Evolutionary conservation across 2,113 vertebrate species (phyloP), one percentile per base, ranked within the genome.

Genomic region (Dipodomys merriami): DNA sequence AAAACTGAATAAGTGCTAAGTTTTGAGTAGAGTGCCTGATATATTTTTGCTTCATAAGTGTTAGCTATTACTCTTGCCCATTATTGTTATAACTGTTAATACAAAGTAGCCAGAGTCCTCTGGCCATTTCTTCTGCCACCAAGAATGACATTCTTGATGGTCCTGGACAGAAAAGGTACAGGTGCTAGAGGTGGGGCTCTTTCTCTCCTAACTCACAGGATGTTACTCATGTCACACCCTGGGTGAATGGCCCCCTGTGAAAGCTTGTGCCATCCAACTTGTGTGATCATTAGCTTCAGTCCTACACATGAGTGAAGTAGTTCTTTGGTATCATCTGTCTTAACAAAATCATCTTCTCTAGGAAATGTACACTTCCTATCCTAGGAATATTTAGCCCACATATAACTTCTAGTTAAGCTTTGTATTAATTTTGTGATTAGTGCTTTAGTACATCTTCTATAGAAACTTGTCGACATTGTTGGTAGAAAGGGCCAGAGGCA

Each of bases 401-500:
- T 3, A 33, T 29, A 83, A 86, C 11, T 74, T 73, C 77, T 53
- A 35, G 23, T 71, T 93, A 72, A 33, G 12, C 39, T 86, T 88
- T 90, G 11, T 53, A n/a, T 69, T 30, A 49, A 65, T 92, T 91
- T 95, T 74, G n/a, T 84, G 44, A 77, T 44, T 60, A 72, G 15
- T 68, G 15, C 4, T 83, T 72, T 73, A 20, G 4, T 27, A 83
- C 65, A 27, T 62, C 35, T 72, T 33, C 79, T 9, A 65, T 25
- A 77, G 39, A 27, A 90, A 39, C 27, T 82, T 77, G 35, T 44
- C 57, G 86, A 64, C 13, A 39, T 68, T 29, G 44, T 68, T n/a
- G 65, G 9, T 87, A 29, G 85, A 90, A 86, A 62, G 53, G 53
- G 18, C 11, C 20, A 68, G 16, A 84, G 19, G 27, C 3, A 30